Evolutionary conservation across 2,113 vertebrate species (phyloP).

Genomic region (Mus spicilegus): DNA sequence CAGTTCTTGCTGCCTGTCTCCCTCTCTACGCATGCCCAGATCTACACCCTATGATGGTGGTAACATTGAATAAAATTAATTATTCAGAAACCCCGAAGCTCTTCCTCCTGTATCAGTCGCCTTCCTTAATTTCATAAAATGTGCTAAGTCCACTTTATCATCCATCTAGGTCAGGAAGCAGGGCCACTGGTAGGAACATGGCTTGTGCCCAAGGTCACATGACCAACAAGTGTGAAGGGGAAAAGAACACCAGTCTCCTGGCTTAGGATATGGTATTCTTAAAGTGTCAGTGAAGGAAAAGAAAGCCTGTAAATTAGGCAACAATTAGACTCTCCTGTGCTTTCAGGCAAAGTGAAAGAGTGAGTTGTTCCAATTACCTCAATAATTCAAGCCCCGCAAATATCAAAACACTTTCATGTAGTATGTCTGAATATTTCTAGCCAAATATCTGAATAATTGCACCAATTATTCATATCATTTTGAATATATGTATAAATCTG

Average conservation of each 20-base stretch:
- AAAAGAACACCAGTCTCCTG: background rate
- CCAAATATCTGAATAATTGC: slow-evolving; percentile 78
- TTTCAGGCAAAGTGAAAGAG: slow-evolving; percentile 60
- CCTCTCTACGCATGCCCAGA: background rate
- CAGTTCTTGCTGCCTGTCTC: background rate
- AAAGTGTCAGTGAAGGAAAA: slow-evolving; percentile 48
- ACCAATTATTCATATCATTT: slow-evolving; percentile 77
- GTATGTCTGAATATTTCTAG: slow-evolving; percentile 65
- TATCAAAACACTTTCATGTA: slow-evolving; percentile 73
- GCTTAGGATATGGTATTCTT: slow-evolving; percentile 53
- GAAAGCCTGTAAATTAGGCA: slow-evolving; percentile 64
- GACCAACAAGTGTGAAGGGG: background rate
- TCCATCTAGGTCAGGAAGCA: slow-evolving; percentile 42
- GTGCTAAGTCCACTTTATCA: background rate
- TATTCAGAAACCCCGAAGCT: background rate
- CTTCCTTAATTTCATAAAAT: background rate
- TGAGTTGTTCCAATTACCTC: slow-evolving; percentile 75
- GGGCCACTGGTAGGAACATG: background rate
- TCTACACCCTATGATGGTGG: background rate
- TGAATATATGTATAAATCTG: slow-evolving; percentile 75
- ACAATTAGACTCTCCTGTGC: slow-evolving; percentile 61
- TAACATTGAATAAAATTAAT: background rate
- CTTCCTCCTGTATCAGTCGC: background rate
- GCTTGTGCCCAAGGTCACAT: slow-evolving; percentile 25
- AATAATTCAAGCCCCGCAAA: slow-evolving; percentile 61